phyloP scores from a whole-genome alignment of 2,888 invertebrate genomes.

The Drosophila merina region DNA sequence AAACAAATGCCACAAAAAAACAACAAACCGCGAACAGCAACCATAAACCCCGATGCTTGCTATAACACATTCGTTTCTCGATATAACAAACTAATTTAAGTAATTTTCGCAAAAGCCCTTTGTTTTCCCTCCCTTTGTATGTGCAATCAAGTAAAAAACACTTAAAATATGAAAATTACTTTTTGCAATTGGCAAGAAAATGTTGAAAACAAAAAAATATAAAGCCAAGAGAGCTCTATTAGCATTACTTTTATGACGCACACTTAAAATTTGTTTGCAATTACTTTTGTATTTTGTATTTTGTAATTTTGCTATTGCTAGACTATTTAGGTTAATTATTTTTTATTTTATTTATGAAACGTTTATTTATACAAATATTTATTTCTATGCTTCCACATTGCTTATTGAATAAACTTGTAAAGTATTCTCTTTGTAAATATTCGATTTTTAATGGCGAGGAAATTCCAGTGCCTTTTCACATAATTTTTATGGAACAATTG shows the following conservation, averaged over 20 bases:
- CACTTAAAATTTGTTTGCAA: constrained; percentile 48
- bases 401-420: constrained; percentile 60
- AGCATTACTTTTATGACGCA: constrained; percentile 32
- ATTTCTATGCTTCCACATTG: constrained; percentile 59
- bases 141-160: constrained; percentile 65
- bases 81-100: constrained; percentile 55
- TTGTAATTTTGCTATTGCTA: constrained; percentile 26
- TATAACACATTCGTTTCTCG: constrained; percentile 33
- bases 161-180: constrained; percentile 59
- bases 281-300: constrained; percentile 45
- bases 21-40: constrained; percentile 1
- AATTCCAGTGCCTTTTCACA: background rate
- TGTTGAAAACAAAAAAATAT: constrained; percentile 2
- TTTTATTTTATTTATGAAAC: constrained; percentile 69
- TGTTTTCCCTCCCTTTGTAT: constrained; percentile 27
- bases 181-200: constrained; percentile 56
- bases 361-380: constrained; percentile 68
- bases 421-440: constrained; percentile 46
- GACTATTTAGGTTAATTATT: constrained; percentile 66
- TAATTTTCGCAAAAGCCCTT: constrained; percentile 39
- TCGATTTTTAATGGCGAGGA: background rate
- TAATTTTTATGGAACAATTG: background rate
- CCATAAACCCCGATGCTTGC: constrained; percentile 5
- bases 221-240: constrained; percentile 71
- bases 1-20: constrained; percentile 30